A percentile compares a stretch with the other conserved stretches of the same genome.
phyloP scores from a whole-genome alignment of 2,888 invertebrate genomes.

The Papilio elwesi region DNA sequence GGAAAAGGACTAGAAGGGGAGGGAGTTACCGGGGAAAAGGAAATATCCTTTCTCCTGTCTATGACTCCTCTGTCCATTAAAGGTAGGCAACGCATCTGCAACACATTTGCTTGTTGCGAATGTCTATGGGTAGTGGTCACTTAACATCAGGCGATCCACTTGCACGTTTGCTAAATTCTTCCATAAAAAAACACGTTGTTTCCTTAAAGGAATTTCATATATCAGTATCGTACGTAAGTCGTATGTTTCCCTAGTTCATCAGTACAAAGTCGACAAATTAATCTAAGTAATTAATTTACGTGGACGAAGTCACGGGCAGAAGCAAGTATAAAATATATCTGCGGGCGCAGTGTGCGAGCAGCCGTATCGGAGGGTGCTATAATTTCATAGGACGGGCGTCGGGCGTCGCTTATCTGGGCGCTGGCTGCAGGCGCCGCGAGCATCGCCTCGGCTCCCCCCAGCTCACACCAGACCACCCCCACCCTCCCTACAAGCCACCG shows the following conservation, averaged over 20 bases:
- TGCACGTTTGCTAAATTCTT: too few relatives aligned
- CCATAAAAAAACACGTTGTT: too few relatives aligned
- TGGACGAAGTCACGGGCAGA: background rate
- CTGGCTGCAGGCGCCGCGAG: slow-evolving; percentile 76
- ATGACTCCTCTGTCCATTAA: too few relatives aligned
- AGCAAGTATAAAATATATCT: slow-evolving; percentile 26
- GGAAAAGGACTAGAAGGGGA: too few relatives aligned
- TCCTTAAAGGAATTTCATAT: too few relatives aligned
- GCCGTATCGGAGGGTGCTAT: slow-evolving; percentile 68
- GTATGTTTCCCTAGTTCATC: background rate
- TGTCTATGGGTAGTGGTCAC: too few relatives aligned
- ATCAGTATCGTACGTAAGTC: too few relatives aligned
- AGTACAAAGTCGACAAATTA: background rate
- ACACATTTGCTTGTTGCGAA: too few relatives aligned
- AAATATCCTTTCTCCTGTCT: too few relatives aligned
- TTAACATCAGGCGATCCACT: too few relatives aligned
- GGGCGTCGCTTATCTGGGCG: slow-evolving; percentile 80
- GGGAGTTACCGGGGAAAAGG: too few relatives aligned
- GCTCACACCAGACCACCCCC: slow-evolving; percentile 33
- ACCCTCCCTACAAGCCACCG: slow-evolving; percentile 42
- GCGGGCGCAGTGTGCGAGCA: slow-evolving; percentile 41
- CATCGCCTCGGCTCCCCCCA: slow-evolving; percentile 64
- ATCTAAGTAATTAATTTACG: background rate
- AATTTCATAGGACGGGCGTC: slow-evolving; percentile 82
- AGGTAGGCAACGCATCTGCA: too few relatives aligned